Evolutionary conservation across 2,113 vertebrate genomes (phyloP).

Genomic region (Chaetorhynchus papuensis): DNA sequence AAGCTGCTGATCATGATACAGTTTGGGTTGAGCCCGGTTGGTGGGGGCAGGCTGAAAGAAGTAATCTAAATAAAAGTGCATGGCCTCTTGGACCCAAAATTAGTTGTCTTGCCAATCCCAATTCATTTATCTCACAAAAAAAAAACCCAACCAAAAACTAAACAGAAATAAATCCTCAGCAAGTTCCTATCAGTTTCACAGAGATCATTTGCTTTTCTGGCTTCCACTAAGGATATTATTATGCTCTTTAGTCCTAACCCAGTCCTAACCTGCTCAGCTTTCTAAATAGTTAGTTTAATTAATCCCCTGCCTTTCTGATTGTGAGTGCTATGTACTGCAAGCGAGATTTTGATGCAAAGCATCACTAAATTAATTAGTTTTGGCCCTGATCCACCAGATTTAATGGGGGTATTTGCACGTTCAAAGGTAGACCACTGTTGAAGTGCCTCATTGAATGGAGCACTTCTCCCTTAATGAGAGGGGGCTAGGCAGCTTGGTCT

Average conservation of each 20-base stretch:
- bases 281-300: slow-evolving; percentile 56
- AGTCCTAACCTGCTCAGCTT: slow-evolving; percentile 44
- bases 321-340: slow-evolving; percentile 8
- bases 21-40: background rate
- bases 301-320: slow-evolving; percentile 43
- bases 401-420: slow-evolving; percentile 40
- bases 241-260: slow-evolving; percentile 28
- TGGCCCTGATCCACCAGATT: slow-evolving; percentile 50
- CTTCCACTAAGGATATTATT: slow-evolving; percentile 40
- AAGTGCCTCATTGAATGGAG: slow-evolving; percentile 40
- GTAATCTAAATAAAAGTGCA: slow-evolving; percentile 9
- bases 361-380: slow-evolving; percentile 59
- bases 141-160: background rate
- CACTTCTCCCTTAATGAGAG: slow-evolving; percentile 44
- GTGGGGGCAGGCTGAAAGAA: background rate
- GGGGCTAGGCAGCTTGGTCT: background rate
- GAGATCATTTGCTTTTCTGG: slow-evolving; percentile 9
- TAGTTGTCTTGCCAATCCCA: background rate
- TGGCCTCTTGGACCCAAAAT: background rate
- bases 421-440: slow-evolving; percentile 50
- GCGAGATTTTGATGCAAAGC: slow-evolving; percentile 40
- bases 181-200: slow-evolving; percentile 49
- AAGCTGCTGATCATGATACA: background rate
- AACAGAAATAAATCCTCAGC: background rate
- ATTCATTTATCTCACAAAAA: background rate